phyloP scores from a whole-genome alignment of 2,113 vertebrate species.

The Cinclus mexicanus region DNA sequence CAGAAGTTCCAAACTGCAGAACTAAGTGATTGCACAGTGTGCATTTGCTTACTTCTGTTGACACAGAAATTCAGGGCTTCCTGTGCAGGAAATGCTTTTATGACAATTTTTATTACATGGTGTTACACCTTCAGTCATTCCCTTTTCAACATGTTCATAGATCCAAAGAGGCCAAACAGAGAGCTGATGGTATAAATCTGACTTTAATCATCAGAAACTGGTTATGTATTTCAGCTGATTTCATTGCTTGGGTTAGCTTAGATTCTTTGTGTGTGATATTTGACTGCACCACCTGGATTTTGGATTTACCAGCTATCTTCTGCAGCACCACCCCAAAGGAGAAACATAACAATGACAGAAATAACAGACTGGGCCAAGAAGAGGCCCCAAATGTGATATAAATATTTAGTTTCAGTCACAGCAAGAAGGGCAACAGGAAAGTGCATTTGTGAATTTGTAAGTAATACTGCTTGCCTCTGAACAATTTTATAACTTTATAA shows the following conservation, averaged over 20 bases:
- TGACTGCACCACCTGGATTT: background rate
- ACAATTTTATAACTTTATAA: background rate
- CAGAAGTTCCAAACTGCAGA: background rate
- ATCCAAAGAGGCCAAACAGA: background rate
- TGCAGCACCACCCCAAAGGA: background rate
- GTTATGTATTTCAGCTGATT: background rate
- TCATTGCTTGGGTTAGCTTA: background rate
- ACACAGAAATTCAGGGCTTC: conserved; percentile 13
- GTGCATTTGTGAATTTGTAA: background rate
- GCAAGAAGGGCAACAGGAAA: background rate
- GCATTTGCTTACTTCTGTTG: background rate
- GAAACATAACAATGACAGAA: background rate
- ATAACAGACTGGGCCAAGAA: background rate
- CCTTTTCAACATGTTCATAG: background rate
- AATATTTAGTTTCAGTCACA: conserved; percentile 35
- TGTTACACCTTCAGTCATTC: background rate
- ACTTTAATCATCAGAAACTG: background rate
- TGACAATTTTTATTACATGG: background rate
- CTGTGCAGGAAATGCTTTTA: background rate
- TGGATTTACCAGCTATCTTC: background rate
- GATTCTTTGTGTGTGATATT: background rate
- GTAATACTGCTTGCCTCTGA: background rate
- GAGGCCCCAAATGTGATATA: background rate
- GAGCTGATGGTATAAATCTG: background rate
- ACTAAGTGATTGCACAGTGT: background rate